Base-by-base conservation (phyloP, 2,888 invertebrate species). In the Chesias legatella region DNA sequence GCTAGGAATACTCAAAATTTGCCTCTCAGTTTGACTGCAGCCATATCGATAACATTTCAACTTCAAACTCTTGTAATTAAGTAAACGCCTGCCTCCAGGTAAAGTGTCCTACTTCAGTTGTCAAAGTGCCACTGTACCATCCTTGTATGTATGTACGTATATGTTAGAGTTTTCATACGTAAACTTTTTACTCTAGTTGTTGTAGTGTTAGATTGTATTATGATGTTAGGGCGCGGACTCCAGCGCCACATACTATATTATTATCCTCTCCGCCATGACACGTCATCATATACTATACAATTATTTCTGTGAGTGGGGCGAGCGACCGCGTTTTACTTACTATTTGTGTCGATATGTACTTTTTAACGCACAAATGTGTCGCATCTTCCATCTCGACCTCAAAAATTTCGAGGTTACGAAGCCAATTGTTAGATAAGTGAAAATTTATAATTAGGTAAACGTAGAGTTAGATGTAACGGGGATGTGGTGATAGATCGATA, bases 401-500 rank as follows among this genome's bases (percentile, higher is more conserved):
- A 55, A 58, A 55, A 56, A 56, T 54, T 63, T 67, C 65, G 71
- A 73, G 69, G 75, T 72, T 50, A 67, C 65, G 71, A 78, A 79
- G 84, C 83, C 84, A 84, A 84, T 78, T 80, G 57, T 69, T 80
- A 82, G 73, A 65, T 84, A 83, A 82, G 82, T 73, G 61, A 76
- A 76, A 73, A 60, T 71, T 72, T 79, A 79, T 80, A 77, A n/a
- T 75, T 75, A 75, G 63, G 44, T 84, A 83, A 81, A 81, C 64
- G 75, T 81, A 80, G 76, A 58, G 56, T 67, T 80, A 80, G 74
- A 60, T 66, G 63, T 73, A 74, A 66, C 59, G 63, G 67, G n/a
- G 60, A 58, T 67, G 67, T 71, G 78, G 73, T 70, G 70, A 65
- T 63, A 63, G 66, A 63, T 64, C 63, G 63, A 65, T 65, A 63